phyloP scores from a whole-genome alignment of 2,797 vertebrate genomes.

The Cetoscarus ocellatus region DNA sequence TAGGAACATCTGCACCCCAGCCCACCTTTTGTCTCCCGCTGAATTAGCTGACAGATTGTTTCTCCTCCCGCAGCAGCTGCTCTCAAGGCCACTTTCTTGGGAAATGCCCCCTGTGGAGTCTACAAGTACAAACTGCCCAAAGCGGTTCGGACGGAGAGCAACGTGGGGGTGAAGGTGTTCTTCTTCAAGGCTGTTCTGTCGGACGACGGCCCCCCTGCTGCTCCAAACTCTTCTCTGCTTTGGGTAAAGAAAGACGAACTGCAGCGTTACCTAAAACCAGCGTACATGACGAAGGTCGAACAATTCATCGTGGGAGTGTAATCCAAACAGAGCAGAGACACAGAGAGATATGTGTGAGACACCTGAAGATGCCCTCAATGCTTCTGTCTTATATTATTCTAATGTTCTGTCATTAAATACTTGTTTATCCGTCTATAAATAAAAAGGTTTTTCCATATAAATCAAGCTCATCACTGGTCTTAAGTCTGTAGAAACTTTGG shows the following conservation, averaged over 20 bases:
- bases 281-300: conserved; percentile 90
- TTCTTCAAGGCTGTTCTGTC: conserved; percentile 96
- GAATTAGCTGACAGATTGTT: conserved; percentile 23
- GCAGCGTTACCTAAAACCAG: conserved; percentile 88
- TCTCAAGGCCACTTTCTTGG: conserved; percentile 89
- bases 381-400: conserved; percentile 20
- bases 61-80: conserved; percentile 78
- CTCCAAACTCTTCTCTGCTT: conserved; percentile 65
- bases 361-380: conserved; percentile 11
- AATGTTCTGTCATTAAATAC: conserved; percentile 10
- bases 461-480: neutral
- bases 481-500: neutral
- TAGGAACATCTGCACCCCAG: conserved; percentile 15
- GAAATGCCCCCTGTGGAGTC: conserved; percentile 94
- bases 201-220: conserved; percentile 52
- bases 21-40: conserved; percentile 31
- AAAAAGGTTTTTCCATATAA: conserved; percentile 41
- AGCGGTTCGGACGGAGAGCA: conserved; percentile 82
- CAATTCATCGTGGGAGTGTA: conserved; percentile 88
- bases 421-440: conserved; percentile 39
- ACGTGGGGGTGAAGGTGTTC: conserved; percentile 91
- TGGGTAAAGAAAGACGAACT: conserved; percentile 94
- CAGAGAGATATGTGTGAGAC: conserved; percentile 19
- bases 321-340: conserved; percentile 8
- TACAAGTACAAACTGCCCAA: conserved; percentile 96